phyloP scores from a whole-genome alignment of 2,113 vertebrate genomes.

The Arenaria interpres region DNA sequence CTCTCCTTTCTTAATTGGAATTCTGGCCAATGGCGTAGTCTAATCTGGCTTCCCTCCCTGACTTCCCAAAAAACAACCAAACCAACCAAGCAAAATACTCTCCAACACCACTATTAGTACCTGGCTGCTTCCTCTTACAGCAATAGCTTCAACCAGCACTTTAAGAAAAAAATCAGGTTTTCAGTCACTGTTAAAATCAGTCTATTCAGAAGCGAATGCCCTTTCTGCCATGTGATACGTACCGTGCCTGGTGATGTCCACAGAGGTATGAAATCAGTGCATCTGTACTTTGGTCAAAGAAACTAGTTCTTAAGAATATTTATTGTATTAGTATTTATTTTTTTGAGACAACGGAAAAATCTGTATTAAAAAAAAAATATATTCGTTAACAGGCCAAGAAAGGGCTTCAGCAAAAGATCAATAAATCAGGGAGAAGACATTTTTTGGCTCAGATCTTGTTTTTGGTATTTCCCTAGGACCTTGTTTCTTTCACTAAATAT shows the following conservation, averaged over 20 bases:
- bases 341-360: neutral
- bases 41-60: neutral
- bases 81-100: neutral
- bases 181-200: neutral
- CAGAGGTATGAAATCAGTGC: neutral
- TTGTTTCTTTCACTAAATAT: neutral
- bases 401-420: neutral
- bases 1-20: neutral
- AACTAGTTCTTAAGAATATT: neutral
- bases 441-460: neutral
- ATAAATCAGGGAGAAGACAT: neutral
- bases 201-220: neutral
- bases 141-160: neutral
- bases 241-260: neutral
- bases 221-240: neutral
- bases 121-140: neutral
- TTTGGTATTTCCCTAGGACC: neutral
- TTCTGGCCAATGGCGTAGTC: neutral
- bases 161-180: neutral
- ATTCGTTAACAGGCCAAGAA: neutral
- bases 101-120: neutral
- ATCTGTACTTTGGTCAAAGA: neutral
- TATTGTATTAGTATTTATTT: neutral
- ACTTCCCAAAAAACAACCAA: neutral
- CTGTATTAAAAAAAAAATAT: neutral